Percentiles rank a stretch among this genome's conserved stretches.
These are phyloP conservation scores for Microcaecilia unicolor DNA, from an alignment of 2,797 vertebrate genomes.

Conservation along the genomic window DNA sequence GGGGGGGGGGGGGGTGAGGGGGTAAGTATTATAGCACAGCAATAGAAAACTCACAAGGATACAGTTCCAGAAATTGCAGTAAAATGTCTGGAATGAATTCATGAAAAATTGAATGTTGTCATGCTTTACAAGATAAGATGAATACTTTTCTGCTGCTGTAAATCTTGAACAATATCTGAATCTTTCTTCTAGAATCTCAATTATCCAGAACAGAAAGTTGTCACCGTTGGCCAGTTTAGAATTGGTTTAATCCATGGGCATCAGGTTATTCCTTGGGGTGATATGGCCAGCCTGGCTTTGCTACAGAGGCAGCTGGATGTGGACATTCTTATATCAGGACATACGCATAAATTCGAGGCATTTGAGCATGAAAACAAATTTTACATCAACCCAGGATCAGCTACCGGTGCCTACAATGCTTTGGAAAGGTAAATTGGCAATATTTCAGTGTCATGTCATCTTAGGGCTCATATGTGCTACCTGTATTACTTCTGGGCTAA, in stretches of 20 bases:
- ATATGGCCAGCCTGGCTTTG: slow-evolving; percentile 91
- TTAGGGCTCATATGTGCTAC: too few species aligned
- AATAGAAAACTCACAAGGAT: too few species aligned
- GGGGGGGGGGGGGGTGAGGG: too few species aligned
- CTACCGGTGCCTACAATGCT: slow-evolving; percentile 91
- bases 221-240: slow-evolving; percentile 96
- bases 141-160: too few species aligned
- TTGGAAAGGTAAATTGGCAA: slow-evolving; percentile 86
- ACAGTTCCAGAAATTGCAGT: too few species aligned
- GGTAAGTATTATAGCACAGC: too few species aligned
- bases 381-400: slow-evolving; percentile 96
- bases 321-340: slow-evolving; percentile 97
- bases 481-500: too few species aligned
- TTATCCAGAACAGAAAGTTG: slow-evolving; percentile 97
- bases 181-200: slow-evolving; percentile 75
- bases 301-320: slow-evolving; percentile 94
- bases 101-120: too few species aligned
- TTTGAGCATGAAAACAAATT: slow-evolving; percentile 98
- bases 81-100: neutral
- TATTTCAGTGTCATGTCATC: too few species aligned
- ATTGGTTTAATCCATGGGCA: slow-evolving; percentile 96
- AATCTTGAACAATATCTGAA: neutral
- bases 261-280: slow-evolving; percentile 96
- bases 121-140: too few species aligned
- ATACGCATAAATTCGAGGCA: slow-evolving; percentile 96